These are phyloP conservation scores for Procavia capensis DNA, from an alignment of 2,113 vertebrate species.

Conservation along the genomic window DNA sequence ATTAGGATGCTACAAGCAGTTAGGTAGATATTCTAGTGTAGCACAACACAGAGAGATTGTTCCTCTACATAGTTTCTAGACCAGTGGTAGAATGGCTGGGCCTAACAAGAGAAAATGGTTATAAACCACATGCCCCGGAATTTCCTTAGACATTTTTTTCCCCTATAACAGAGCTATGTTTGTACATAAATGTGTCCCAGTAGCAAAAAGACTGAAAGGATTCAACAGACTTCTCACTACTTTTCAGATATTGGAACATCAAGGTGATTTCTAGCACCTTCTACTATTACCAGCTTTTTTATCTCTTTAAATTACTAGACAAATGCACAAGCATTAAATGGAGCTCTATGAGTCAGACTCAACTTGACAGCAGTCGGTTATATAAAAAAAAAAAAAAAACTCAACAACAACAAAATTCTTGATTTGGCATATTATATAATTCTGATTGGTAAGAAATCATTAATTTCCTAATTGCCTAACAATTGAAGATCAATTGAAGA, in stretches of 20 bases:
- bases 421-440: not conserved
- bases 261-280: not conserved
- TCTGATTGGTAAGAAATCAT: not conserved
- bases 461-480: not conserved
- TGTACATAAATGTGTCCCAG: not conserved
- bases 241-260: not conserved
- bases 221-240: not conserved
- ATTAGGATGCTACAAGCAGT: no score
- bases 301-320: not conserved
- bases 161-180: not conserved
- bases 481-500: no score
- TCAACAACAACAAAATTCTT: no score
- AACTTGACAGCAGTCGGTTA: no score
- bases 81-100: not conserved
- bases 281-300: not conserved
- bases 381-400: not conserved
- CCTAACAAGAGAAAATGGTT: not conserved
- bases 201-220: not conserved
- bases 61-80: not conserved
- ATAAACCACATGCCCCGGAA: not conserved
- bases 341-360: no score
- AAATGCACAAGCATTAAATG: not conserved
- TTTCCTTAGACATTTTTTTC: not conserved
- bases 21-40: not conserved
- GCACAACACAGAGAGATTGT: not conserved